Evolutionary conservation across 2,888 invertebrate genomes (phyloP).

Genomic region (Erebia palarica): DNA sequence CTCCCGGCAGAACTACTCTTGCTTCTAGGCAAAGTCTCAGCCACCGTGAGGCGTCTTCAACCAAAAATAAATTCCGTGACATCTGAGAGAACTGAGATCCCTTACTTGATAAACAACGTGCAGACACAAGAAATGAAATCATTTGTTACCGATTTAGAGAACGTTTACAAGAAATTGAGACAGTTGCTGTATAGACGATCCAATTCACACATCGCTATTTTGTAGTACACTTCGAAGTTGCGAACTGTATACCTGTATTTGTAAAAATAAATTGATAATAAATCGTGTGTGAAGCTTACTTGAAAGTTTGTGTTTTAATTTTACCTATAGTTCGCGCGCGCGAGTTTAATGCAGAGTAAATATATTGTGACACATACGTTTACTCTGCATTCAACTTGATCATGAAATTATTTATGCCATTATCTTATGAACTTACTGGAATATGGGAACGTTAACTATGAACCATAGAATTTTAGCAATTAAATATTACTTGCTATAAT

Average conservation of each 20-base stretch:
- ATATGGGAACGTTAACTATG: too few relatives aligned
- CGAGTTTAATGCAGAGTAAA: too few relatives aligned
- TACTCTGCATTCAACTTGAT: too few relatives aligned
- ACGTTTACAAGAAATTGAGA: not conserved
- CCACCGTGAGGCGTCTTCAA: not conserved
- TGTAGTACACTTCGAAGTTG: not conserved
- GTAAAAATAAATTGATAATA: not conserved
- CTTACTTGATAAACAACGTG: constrained; percentile 14
- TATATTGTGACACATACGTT: too few relatives aligned
- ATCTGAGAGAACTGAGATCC: not conserved
- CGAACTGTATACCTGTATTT: not conserved
- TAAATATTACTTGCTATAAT: too few relatives aligned
- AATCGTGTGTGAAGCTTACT: not conserved
- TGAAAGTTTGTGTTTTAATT: not conserved
- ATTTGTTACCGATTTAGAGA: not conserved
- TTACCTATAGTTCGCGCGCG: too few relatives aligned
- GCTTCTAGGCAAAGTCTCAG: constrained; percentile 8
- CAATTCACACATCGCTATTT: not conserved
- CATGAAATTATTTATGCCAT: too few relatives aligned
- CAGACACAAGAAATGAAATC: not conserved
- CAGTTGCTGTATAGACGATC: not conserved
- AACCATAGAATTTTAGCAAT: too few relatives aligned
- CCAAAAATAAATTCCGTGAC: not conserved
- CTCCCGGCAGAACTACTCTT: constrained; percentile 1
- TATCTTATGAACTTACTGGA: too few relatives aligned